Conservation (phyloP, 2,888 invertebrate species). For the Noctuana brunneofusca region DNA sequence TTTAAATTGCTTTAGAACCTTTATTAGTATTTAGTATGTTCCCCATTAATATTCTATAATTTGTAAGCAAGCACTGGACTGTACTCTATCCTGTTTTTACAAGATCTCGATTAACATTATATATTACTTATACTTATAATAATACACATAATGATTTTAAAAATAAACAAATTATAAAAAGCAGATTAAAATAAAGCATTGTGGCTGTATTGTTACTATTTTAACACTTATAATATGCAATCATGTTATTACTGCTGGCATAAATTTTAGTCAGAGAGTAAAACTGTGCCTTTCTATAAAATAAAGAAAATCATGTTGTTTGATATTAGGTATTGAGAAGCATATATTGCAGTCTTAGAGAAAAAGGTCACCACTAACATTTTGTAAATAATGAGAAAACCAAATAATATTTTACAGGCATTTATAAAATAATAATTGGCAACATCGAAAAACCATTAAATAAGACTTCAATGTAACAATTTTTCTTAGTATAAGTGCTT, state of each 20-base stretch:
- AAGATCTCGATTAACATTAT: too few relatives aligned
- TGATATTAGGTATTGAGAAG: background rate
- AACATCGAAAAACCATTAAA: too few relatives aligned
- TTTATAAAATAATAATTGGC: too few relatives aligned
- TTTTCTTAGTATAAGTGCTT: too few relatives aligned
- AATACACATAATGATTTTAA: background rate
- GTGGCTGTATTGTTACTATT: background rate
- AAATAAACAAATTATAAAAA: background rate
- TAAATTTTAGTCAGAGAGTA: background rate
- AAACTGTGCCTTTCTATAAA: background rate
- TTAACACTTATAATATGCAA: background rate
- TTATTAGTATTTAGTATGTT: background rate
- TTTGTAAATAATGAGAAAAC: too few relatives aligned
- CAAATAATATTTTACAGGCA: too few relatives aligned
- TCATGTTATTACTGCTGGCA: background rate
- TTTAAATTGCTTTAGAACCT: background rate
- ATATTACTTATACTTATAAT: background rate
- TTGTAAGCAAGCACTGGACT: too few relatives aligned
- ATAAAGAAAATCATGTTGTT: background rate
- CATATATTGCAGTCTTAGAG: background rate
- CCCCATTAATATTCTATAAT: background rate
- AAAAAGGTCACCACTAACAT: too few relatives aligned
- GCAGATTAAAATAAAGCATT: background rate
- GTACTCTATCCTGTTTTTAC: too few relatives aligned
- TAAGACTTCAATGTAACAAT: too few relatives aligned